Evolutionary conservation across 2,888 invertebrate species (phyloP).

Genomic region (Omphaloscelis lunosa): DNA sequence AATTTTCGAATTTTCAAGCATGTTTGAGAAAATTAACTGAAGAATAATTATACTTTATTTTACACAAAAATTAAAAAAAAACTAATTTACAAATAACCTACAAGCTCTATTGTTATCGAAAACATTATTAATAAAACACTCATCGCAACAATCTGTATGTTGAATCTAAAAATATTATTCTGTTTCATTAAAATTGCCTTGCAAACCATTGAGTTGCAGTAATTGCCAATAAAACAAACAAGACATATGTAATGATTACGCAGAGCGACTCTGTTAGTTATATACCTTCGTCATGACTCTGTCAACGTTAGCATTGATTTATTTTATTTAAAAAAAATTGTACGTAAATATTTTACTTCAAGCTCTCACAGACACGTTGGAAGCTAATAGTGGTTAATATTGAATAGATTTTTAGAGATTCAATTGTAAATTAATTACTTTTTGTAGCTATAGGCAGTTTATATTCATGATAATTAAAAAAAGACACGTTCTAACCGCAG

Average conservation of each 20-base stretch:
- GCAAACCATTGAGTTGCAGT: slow-evolving; percentile 1
- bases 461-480: background rate
- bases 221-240: slow-evolving; percentile 36
- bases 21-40: too few species aligned
- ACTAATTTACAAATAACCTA: background rate
- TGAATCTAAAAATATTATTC: background rate
- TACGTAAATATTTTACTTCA: background rate
- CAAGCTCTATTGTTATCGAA: background rate
- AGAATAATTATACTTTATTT: background rate
- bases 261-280: slow-evolving; percentile 23
- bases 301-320: slow-evolving; percentile 26
- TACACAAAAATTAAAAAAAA: background rate
- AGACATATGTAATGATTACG: slow-evolving; percentile 11
- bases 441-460: too few species aligned
- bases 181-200: slow-evolving; percentile 4
- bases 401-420: background rate
- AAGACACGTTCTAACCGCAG: background rate
- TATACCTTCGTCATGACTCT: background rate
- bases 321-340: slow-evolving; percentile 1
- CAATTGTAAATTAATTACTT: background rate
- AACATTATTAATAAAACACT: background rate
- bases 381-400: background rate
- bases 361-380: background rate
- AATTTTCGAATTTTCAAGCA: too few species aligned
- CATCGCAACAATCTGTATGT: background rate